Evolutionary conservation across 1,140 invertebrate species (phyloP).

Genomic region (Lepidurus apus): DNA sequence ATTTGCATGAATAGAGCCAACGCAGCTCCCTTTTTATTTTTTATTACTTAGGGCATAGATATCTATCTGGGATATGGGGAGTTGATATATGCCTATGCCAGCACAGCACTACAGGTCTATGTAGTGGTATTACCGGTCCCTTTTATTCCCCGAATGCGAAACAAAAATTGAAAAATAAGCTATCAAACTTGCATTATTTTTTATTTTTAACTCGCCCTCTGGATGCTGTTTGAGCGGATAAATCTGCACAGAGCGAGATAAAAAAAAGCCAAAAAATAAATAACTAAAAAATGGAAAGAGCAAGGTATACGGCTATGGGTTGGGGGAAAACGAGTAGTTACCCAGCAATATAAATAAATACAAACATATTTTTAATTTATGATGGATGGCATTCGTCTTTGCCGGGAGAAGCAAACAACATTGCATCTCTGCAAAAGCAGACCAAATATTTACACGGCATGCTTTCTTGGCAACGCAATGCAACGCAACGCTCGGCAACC

Average conservation of each 20-base stretch:
- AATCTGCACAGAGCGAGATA: too few species aligned
- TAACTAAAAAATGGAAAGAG: neutral
- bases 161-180: too few species aligned
- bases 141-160: too few species aligned
- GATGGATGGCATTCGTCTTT: slow-evolving; percentile 14
- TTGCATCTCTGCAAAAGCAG: slow-evolving; percentile 16
- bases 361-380: slow-evolving; percentile 22
- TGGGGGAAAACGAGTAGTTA: neutral
- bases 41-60: too few species aligned
- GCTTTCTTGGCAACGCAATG: slow-evolving; percentile 17
- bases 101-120: too few species aligned
- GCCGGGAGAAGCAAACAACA: slow-evolving; percentile 12
- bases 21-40: neutral
- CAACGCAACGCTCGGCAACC: slow-evolving; percentile 18
- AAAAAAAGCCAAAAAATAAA: neutral
- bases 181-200: too few species aligned
- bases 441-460: slow-evolving; percentile 24
- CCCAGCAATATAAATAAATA: slow-evolving; percentile 5
- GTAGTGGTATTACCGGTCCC: too few species aligned
- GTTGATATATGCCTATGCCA: too few species aligned
- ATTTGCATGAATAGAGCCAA: slow-evolving; percentile 19
- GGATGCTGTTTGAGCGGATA: too few species aligned
- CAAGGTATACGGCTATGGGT: neutral
- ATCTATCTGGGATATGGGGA: too few species aligned
- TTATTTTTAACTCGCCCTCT: too few species aligned